Evolutionary conservation across 2,797 vertebrate genomes (phyloP).

Genomic region (Sandelia bainsii): DNA sequence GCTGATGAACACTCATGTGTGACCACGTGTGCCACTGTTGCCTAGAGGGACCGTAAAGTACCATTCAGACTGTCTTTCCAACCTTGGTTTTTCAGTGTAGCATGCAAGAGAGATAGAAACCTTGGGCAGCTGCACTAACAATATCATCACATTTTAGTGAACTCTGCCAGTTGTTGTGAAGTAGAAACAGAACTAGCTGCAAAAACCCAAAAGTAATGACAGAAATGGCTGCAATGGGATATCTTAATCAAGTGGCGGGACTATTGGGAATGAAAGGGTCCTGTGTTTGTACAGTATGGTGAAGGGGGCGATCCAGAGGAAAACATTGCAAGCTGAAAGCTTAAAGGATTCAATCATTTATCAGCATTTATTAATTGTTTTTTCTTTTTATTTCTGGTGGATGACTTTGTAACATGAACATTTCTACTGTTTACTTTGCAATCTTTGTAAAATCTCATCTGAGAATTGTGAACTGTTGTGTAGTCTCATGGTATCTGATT

Average conservation of each 20-base stretch:
- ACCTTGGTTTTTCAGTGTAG: constrained; percentile 48
- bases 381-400: too few relatives aligned
- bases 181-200: not conserved
- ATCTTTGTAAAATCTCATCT: too few relatives aligned
- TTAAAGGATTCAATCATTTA: too few relatives aligned
- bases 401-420: too few relatives aligned
- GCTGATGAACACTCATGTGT: constrained; percentile 64
- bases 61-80: constrained; percentile 47
- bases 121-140: constrained; percentile 9
- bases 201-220: not conserved
- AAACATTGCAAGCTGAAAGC: not conserved
- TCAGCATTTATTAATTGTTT: too few relatives aligned
- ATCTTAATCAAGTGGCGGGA: not conserved
- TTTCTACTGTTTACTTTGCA: too few relatives aligned
- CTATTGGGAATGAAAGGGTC: not conserved
- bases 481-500: too few relatives aligned
- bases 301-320: not conserved
- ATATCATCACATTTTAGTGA: not conserved
- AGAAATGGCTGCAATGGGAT: not conserved
- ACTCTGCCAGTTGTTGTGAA: not conserved
- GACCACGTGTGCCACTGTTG: constrained; percentile 53
- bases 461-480: too few relatives aligned
- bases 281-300: not conserved
- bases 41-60: constrained; percentile 64
- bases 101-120: constrained; percentile 31